Evolutionary conservation across 1,140 invertebrate genomes (phyloP).

Genomic region (Cydia pomonella): DNA sequence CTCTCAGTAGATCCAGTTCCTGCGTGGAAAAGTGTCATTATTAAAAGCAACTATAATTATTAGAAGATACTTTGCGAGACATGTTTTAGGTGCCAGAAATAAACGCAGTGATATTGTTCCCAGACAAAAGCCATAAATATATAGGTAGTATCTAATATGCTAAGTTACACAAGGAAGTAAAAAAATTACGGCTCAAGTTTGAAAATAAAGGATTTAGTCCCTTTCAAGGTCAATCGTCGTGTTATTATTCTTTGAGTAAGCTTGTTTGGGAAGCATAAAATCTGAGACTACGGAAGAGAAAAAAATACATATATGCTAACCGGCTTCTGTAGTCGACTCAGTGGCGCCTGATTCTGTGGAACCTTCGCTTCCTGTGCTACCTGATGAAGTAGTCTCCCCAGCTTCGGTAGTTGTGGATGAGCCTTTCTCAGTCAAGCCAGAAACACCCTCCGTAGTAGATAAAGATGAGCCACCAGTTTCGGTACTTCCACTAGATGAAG

Average conservation of each 20-base stretch:
- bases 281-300: not conserved
- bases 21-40: conserved; percentile 8
- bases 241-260: not conserved
- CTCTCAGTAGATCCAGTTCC: conserved; percentile 36
- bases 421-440: not conserved
- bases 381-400: not conserved
- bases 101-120: too few species aligned
- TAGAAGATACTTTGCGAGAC: too few species aligned
- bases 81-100: too few species aligned
- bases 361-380: conserved; percentile 32
- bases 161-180: too few species aligned
- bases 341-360: conserved; percentile 24
- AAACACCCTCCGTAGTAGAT: not conserved
- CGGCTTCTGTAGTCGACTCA: conserved; percentile 34
- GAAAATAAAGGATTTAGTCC: too few species aligned
- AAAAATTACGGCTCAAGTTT: too few species aligned
- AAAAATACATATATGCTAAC: not conserved
- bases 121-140: too few species aligned
- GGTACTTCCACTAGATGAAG: not conserved
- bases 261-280: too few species aligned
- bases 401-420: not conserved
- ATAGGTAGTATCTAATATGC: too few species aligned
- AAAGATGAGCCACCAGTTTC: not conserved
- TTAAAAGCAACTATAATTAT: not conserved
- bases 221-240: not conserved